Evolutionary conservation across 2,888 invertebrate genomes (phyloP), one percentile per base, ranked within the genome.

Genomic region (Eristalis arbustorum): DNA sequence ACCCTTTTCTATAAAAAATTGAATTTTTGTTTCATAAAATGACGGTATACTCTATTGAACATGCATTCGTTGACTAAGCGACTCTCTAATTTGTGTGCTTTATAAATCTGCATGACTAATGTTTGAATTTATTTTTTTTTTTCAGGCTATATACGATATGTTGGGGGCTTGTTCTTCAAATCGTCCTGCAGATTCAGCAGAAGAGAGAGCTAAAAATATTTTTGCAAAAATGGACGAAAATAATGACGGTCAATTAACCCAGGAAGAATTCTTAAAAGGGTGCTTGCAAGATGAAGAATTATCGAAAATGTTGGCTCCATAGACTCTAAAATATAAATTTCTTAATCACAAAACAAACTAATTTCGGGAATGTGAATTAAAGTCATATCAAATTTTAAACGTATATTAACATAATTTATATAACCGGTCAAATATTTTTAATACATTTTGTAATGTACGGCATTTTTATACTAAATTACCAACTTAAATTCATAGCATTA

Each of bases 221-320:
- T 99, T 99, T 94, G 98, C 98, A 84, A 98, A 98, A 94, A 99
- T 99, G 99, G 99, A 99, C 93, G 98, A 98, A 92, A 99, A 99
- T 95, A 98, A 98, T 94, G 99, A 99, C 93, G 99, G 99, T 84
- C 98, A 98, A 93, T 95, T 99, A 91, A 98, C 98, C 89, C 98
- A 98, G 94, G 98, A 99, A 89, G 99, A 99, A 94, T 99, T 99
- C 94, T 95, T 99, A 88, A 98, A 98, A 93, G 99, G 98, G 83
- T 99, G 99, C 93, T 96, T 98, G 92, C 98, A 98, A 93, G 98
- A 98, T 92, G 98, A 98, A 93, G 98, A 98, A 93, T 94, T 98
- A 88, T 98, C 97, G 88, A 98, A 98, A 93, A 98, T 98, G 98
- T 94, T 98, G 92, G 97, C 98, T 90, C 98, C 98, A 94, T 97